Conservation (phyloP, 1,140 invertebrate species). For the Drosophila punjabiensis region DNA sequence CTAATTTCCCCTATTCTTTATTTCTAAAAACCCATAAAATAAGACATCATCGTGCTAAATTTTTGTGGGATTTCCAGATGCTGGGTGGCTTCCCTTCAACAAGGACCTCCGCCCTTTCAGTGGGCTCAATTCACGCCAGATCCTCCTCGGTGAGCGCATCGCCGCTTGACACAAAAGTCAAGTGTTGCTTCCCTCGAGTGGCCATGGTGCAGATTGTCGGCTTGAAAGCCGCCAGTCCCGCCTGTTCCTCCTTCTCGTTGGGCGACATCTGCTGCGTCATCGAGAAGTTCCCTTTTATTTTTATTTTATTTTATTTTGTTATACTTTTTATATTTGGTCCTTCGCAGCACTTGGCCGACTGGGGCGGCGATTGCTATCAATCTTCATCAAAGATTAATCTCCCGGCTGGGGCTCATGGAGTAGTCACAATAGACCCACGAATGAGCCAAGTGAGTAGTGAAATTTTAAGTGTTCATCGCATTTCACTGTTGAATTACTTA, state of each 20-base stretch:
- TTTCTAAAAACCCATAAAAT: slow-evolving; percentile 24
- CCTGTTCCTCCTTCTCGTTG: slow-evolving; percentile 4
- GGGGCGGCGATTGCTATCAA: slow-evolving; percentile 56
- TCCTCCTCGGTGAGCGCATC: slow-evolving; percentile 27
- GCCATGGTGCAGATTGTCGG: slow-evolving; percentile 56
- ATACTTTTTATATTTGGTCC: slow-evolving; percentile 26
- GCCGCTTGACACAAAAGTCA: slow-evolving; percentile 79
- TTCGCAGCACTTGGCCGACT: slow-evolving; percentile 14
- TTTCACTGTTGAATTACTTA: slow-evolving; percentile 30
- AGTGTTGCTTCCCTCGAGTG: slow-evolving; percentile 77
- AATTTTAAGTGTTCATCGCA: slow-evolving; percentile 27
- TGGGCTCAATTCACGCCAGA: slow-evolving; percentile 48
- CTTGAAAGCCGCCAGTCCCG: slow-evolving; percentile 42
- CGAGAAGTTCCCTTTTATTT: slow-evolving; percentile 38
- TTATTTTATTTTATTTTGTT: slow-evolving; percentile 41
- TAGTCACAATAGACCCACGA: slow-evolving; percentile 26
- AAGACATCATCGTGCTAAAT: slow-evolving; percentile 31
- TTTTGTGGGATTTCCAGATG: slow-evolving; percentile 7
- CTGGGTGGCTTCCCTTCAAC: not conserved
- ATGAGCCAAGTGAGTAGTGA: slow-evolving; percentile 2
- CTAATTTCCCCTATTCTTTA: not conserved
- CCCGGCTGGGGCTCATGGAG: slow-evolving; percentile 17
- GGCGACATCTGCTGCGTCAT: slow-evolving; percentile 60
- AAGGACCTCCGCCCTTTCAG: slow-evolving; percentile 41
- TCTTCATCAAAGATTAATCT: slow-evolving; percentile 67